Conservation (phyloP, 2,113 vertebrate species). For the Gopherus evgoodei region DNA sequence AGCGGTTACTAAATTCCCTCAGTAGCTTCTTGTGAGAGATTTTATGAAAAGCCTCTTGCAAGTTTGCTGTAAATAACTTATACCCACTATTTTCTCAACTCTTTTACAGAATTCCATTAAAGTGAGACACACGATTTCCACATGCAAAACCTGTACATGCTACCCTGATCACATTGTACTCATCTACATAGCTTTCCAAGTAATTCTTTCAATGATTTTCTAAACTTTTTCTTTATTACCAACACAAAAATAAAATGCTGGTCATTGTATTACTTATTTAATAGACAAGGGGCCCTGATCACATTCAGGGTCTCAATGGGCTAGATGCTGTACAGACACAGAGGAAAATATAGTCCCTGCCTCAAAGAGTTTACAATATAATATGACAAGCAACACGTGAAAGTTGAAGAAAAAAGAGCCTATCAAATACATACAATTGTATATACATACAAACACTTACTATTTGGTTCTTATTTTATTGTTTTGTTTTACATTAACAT, state of each 20-base stretch:
- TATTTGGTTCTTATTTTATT: neutral
- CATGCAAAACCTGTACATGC: neutral
- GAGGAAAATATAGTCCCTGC: neutral
- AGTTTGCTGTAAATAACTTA: neutral
- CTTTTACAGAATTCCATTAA: neutral
- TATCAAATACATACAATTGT: neutral
- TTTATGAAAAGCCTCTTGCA: neutral
- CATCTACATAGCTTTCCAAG: neutral
- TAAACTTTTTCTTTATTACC: neutral
- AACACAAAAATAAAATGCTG: neutral
- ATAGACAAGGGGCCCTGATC: neutral
- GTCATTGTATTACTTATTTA: neutral
- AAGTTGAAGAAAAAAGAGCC: neutral
- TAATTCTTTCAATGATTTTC: neutral
- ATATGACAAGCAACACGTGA: neutral
- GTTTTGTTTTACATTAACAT: neutral
- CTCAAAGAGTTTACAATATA: neutral
- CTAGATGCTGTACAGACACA: neutral
- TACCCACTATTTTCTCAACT: neutral
- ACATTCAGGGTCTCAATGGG: neutral
- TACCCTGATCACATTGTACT: neutral
- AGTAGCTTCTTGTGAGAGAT: neutral
- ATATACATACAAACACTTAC: neutral
- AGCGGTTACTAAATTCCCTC: neutral
- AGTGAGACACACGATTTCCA: neutral